Evolutionary conservation across 2,888 invertebrate species (phyloP), one percentile per base, ranked within the genome.

Genomic region (Melikaiella ostensackeni): DNA sequence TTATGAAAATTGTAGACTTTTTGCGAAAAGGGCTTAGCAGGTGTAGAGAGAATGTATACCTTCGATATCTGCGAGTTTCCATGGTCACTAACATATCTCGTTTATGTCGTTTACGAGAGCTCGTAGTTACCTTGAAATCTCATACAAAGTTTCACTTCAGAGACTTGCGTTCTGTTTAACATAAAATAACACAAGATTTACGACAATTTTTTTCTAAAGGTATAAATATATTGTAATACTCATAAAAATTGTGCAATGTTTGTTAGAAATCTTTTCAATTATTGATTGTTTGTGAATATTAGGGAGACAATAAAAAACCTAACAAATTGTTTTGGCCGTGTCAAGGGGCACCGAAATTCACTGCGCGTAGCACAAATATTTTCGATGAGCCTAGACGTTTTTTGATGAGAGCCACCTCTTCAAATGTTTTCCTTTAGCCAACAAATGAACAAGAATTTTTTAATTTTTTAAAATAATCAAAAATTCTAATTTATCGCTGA

Each of bases 41-140:
- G 27, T 59, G 59, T 27, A 13, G 59, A 27, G 16, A 59, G 59
- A 59, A 16, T 27, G 59, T 59, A n/a, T 59, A 59, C 24, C 59
- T 59, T 27, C 59, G 27, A 0, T 59, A 59, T 59, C 59, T 42
- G 63, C 63, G 35, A 63, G 35, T 63, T 63, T 66, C 46, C 42
- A 70, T 30, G 27, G n/a, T 42, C 42, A 42, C 38, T 64, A 64
- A 42, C 19, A 27, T 70, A 70, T 70, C 46, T 50, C 70, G 30
- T 70, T 70, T 70, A 50, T 50, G 30, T 70, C 70, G n/a, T 50
- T 70, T 46, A 30, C n/a, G 24, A 24, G 27, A 66, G 50, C 66
- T 38, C 38, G 38, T 42, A 66, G 24, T 66, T n/a, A 42, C 70
- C 50, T 70, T 70, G 70, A 70, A 70, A 70, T 30, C 50, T 33